Conservation (phyloP, 1,140 invertebrate genomes). For the Lepidurus apus region DNA sequence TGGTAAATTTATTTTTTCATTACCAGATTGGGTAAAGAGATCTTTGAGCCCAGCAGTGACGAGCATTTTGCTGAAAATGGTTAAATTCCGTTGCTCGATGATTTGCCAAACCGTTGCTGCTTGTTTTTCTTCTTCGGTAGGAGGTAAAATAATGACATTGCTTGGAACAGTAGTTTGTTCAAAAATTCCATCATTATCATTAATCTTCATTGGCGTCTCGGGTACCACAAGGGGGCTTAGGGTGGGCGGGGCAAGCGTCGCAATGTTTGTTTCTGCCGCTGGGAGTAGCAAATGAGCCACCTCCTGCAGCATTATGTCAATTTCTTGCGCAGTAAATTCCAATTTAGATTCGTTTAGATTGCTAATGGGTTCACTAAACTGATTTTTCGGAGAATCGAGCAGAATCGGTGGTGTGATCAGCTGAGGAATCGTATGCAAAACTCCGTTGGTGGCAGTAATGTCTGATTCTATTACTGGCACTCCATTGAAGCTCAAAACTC, state of each 20-base stretch:
- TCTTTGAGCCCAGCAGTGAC: constrained; percentile 10
- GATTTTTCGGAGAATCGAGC: background rate
- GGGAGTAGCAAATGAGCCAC: background rate
- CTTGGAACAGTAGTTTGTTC: background rate
- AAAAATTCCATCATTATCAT: too few relatives aligned
- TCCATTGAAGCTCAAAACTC: constrained; percentile 26
- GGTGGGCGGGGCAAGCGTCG: background rate
- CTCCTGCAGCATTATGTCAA: background rate
- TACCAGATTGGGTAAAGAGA: constrained; percentile 7
- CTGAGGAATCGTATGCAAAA: constrained; percentile 28
- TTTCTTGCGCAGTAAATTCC: background rate
- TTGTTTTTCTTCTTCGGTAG: background rate
- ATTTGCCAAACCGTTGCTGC: constrained; percentile 16
- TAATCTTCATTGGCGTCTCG: background rate
- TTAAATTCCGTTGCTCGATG: constrained; percentile 11
- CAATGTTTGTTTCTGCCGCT: background rate
- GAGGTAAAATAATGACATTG: background rate
- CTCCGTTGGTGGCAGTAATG: constrained; percentile 33
- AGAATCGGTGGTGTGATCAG: constrained; percentile 10
- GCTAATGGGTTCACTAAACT: background rate
- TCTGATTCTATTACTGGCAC: constrained; percentile 29
- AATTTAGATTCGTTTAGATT: background rate
- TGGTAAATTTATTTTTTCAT: too few relatives aligned
- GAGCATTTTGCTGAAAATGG: constrained; percentile 26
- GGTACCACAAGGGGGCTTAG: background rate